Conservation (phyloP, 2,113 vertebrate genomes). For the Colinus virginianus region DNA sequence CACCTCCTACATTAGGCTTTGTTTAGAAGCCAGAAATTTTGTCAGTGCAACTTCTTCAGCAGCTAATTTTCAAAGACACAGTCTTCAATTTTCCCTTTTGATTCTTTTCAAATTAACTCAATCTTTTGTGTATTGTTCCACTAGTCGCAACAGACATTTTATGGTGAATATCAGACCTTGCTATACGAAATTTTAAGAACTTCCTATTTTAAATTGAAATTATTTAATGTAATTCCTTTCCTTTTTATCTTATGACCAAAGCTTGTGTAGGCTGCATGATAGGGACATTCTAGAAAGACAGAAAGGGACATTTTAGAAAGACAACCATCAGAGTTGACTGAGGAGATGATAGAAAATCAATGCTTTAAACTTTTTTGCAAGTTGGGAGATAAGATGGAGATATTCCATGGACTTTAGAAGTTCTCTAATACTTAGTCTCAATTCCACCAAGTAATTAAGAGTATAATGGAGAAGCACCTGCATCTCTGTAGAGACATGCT, state of each 20-base stretch:
- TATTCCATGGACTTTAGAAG: background rate
- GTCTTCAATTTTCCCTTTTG: background rate
- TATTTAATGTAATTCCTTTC: background rate
- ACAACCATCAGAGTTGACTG: background rate
- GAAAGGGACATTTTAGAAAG: background rate
- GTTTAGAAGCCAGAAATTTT: background rate
- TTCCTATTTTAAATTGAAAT: background rate
- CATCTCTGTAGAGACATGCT: background rate
- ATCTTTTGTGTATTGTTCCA: background rate
- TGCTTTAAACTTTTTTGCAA: background rate
- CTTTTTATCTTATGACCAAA: background rate
- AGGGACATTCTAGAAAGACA: background rate
- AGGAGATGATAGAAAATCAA: background rate
- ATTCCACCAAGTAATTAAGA: background rate
- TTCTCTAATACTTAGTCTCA: background rate
- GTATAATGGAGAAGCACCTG: background rate
- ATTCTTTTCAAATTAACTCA: background rate
- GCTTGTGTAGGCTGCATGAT: background rate
- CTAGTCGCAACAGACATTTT: background rate
- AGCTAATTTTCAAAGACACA: background rate
- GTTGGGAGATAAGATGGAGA: background rate
- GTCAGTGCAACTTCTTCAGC: background rate
- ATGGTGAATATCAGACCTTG: background rate
- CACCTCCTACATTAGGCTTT: background rate
- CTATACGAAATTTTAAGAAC: background rate